phyloP scores from a whole-genome alignment of 2,797 vertebrate genomes.

The Galaxias olidus region DNA sequence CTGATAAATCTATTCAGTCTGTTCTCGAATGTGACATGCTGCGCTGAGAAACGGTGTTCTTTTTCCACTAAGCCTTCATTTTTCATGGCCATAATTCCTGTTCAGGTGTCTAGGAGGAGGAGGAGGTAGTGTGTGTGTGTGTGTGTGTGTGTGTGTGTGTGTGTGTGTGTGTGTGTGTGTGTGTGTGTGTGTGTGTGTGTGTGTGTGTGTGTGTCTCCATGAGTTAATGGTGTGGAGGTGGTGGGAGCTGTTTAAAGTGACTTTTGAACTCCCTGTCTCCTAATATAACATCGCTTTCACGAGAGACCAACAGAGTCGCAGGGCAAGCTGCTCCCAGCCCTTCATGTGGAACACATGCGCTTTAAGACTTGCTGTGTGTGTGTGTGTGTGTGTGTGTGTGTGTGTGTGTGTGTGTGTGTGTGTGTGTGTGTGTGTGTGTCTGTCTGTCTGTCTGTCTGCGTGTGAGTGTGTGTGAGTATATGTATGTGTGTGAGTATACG shows the following conservation, averaged over 20 bases:
- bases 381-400: slow-evolving; percentile 42
- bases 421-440: slow-evolving; percentile 28
- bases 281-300: slow-evolving; percentile 30
- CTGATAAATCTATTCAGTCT: no score
- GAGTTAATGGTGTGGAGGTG: no score
- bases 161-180: not conserved
- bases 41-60: no score
- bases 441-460: not conserved
- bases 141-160: not conserved
- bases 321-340: slow-evolving; percentile 57
- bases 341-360: slow-evolving; percentile 78
- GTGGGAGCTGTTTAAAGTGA: slow-evolving; percentile 15
- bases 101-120: no score
- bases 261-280: slow-evolving; percentile 64
- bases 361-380: slow-evolving; percentile 73
- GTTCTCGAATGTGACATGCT: no score
- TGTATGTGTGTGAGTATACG: slow-evolving; percentile 2
- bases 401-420: slow-evolving; percentile 16
- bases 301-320: slow-evolving; percentile 38
- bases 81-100: no score
- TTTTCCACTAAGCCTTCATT: no score
- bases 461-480: not conserved
- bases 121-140: not conserved
- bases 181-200: not conserved
- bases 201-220: not conserved